Percentiles rank a stretch among this genome's conserved stretches.
These are phyloP conservation scores for Rotaria socialis DNA, from an alignment of 2,888 invertebrate genomes.

Conservation along the genomic window DNA sequence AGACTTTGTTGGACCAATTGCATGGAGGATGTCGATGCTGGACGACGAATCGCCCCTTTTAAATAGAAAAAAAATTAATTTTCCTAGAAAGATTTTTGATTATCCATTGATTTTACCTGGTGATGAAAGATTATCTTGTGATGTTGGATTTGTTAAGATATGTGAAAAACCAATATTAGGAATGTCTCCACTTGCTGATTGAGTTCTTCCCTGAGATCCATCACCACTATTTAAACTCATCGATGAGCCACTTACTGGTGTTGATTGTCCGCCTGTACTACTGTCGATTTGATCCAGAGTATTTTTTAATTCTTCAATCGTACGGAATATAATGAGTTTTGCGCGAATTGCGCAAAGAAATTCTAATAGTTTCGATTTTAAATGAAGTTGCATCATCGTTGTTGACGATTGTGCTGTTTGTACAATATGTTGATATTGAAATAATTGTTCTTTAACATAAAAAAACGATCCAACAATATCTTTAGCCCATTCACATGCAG, in stretches of 20 bases:
- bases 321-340: not conserved
- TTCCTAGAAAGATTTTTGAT: too few relatives aligned
- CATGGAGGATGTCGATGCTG: not conserved
- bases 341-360: slow-evolving; percentile 7
- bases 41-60: not conserved
- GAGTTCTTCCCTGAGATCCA: not conserved
- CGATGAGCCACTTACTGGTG: not conserved
- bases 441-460: slow-evolving; percentile 4
- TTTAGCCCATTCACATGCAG: slow-evolving; percentile 21
- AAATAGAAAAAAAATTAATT: not conserved
- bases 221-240: not conserved
- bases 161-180: not conserved
- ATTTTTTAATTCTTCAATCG: slow-evolving; percentile 16
- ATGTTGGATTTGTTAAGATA: not conserved
- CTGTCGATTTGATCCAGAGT: slow-evolving; percentile 20
- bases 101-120: not conserved
- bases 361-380: slow-evolving; percentile 32
- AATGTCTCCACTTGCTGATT: not conserved
- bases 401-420: slow-evolving; percentile 28
- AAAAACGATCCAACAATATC: slow-evolving; percentile 26
- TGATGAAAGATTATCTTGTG: not conserved
- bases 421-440: slow-evolving; percentile 28
- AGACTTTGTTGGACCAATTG: not conserved
- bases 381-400: slow-evolving; percentile 6
- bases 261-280: not conserved